Percentiles rank a stretch among this genome's conserved stretches.
Conservation (phyloP, 2,797 vertebrate genomes). For the Poecile montanus region DNA sequence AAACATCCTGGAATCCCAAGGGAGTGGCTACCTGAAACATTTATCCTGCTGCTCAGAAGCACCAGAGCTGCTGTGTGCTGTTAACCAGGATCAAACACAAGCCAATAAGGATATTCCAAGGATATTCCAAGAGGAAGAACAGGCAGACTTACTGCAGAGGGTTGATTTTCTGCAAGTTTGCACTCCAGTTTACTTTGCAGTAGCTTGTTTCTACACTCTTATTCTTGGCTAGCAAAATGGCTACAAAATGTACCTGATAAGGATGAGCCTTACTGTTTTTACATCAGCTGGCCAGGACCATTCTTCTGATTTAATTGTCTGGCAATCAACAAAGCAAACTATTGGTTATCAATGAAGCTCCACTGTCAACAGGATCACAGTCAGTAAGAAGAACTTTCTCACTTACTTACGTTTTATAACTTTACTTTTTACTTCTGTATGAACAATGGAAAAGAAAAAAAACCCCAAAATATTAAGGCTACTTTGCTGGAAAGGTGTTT, state of each 20-base stretch:
- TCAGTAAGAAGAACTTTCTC: background rate
- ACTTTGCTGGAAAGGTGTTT: background rate
- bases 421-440: background rate
- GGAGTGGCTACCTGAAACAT: too few species aligned
- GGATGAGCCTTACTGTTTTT: background rate
- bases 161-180: background rate
- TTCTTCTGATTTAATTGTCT: background rate
- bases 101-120: background rate
- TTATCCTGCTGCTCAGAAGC: background rate
- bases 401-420: too few species aligned
- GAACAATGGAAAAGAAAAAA: background rate
- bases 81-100: background rate
- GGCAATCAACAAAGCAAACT: background rate
- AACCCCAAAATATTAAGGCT: background rate
- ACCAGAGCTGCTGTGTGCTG: rapidly evolving
- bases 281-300: background rate
- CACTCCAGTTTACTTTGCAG: background rate
- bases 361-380: background rate
- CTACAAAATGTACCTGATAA: background rate
- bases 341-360: background rate
- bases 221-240: background rate
- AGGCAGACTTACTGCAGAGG: background rate
- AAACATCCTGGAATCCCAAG: background rate
- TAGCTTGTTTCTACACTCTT: background rate
- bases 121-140: background rate